Evolutionary conservation across 2,888 invertebrate genomes (phyloP), one percentile per base, ranked within the genome.

Genomic region (Chorisops tibialis): DNA sequence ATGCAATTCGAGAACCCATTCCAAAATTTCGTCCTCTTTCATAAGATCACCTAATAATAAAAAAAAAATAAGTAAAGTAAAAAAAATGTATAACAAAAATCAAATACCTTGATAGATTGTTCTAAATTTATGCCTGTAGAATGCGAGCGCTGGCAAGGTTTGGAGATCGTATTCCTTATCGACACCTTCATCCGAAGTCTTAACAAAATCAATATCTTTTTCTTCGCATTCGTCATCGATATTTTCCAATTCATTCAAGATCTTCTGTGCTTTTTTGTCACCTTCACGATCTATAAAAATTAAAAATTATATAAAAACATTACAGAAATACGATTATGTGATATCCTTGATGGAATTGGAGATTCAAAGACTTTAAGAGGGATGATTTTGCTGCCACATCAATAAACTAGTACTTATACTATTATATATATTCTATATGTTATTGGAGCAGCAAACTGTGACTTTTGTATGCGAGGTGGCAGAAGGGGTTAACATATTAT

Each of bases 171-270:
- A 94, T 79, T 93, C 93, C 72, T 89, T 89, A 65, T 91, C 88
- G 62, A 94, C 86, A 48, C 91, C 90, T 24, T 89, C 88, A 72
- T 94, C 94, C 7, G 93, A 93, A 67, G 93, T 93, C 77, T 94
- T 94, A 0, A 95, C 89, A 74, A 95, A 94, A 75, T 92, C 90
- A 67, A 95, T 92, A 69, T 92, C 88, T 75, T 92, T 89, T 72
- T 93, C 90, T 79, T 94, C 94, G 73, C 93, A 93, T 73, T 93
- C 93, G 70, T 94, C 93, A 72, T 94, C 94, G 69, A 95, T 94
- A 72, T 94, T 93, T 76, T 95, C 95, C 64, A 95, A 75, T 74
- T 94, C 93, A 71, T 87, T 87, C 1, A 95, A 80, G 63, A 94
- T 93, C 74, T 92, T 92, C 69, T 91, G 90, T 21, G 92, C 89